Percentiles rank a stretch among this genome's conserved stretches.
Evolutionary conservation across 2,113 vertebrate species (phyloP).

Genomic region (Cephalopterus ornatus): DNA sequence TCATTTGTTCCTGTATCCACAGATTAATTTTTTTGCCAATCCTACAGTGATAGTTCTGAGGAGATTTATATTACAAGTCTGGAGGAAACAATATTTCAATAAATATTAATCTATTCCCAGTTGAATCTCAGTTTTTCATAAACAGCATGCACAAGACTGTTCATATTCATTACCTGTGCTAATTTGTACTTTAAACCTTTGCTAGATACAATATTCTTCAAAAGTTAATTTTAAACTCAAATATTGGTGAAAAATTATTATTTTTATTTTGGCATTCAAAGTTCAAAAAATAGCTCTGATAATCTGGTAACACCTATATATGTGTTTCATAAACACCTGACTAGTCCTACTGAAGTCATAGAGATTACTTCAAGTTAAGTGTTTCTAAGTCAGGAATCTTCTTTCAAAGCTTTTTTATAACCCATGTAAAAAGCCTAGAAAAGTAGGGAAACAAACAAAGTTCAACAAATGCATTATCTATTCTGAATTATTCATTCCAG

Average conservation of each 20-base stretch:
- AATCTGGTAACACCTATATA: background rate
- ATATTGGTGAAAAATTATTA: background rate
- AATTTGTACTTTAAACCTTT: background rate
- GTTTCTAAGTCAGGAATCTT: background rate
- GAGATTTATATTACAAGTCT: background rate
- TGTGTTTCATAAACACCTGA: background rate
- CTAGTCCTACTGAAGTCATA: background rate
- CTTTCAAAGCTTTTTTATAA: background rate
- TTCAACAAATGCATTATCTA: background rate
- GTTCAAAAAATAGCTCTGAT: background rate
- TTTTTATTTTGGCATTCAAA: background rate
- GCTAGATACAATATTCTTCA: background rate
- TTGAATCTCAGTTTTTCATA: background rate
- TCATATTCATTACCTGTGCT: background rate
- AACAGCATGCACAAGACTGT: background rate
- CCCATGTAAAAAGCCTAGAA: background rate
- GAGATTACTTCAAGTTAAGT: background rate
- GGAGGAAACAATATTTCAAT: background rate
- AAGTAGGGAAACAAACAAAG: background rate
- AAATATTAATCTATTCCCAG: background rate
- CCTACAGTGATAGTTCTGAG: background rate
- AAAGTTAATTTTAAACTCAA: background rate
- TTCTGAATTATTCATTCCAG: constrained; percentile 11
- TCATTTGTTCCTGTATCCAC: background rate
- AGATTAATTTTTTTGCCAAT: background rate